Percentiles rank a stretch among this genome's conserved stretches.
phyloP scores from a whole-genome alignment of 2,797 vertebrate species.

The Cebuella pygmaea region DNA sequence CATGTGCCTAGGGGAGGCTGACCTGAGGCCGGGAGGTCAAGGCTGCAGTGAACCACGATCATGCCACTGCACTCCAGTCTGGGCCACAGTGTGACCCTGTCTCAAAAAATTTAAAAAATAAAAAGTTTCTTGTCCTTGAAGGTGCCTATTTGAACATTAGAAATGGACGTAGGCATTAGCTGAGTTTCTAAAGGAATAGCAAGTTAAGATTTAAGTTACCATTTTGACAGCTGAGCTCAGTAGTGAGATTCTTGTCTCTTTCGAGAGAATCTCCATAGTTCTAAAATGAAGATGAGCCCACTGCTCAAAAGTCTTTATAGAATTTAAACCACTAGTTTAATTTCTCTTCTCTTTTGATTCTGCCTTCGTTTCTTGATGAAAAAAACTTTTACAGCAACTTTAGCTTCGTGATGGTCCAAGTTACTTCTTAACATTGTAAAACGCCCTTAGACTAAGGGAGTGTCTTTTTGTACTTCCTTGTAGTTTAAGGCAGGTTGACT shows the following conservation, averaged over 20 bases:
- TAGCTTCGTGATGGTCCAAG: not conserved
- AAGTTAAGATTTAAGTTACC: not conserved
- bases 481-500: not conserved
- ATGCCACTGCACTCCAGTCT: not conserved
- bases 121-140: not conserved
- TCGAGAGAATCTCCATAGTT: not conserved
- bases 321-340: not conserved
- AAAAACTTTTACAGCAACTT: not conserved
- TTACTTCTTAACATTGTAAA: conserved; percentile 53
- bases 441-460: not conserved
- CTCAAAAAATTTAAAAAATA: not conserved
- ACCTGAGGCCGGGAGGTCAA: not conserved
- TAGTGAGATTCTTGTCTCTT: not conserved
- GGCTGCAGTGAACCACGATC: not conserved
- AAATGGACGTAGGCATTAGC: not conserved
- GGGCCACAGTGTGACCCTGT: not conserved
- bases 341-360: not conserved
- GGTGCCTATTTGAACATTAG: conserved; percentile 10
- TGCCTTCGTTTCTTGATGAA: not conserved
- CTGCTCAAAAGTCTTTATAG: not conserved
- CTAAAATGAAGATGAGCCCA: not conserved
- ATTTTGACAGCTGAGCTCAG: not conserved
- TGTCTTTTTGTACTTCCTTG: not conserved
- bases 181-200: conserved; percentile 3
- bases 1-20: not conserved